Base-by-base conservation (phyloP, 2,797 vertebrate genomes). In the Poeciliopsis turneri region DNA sequence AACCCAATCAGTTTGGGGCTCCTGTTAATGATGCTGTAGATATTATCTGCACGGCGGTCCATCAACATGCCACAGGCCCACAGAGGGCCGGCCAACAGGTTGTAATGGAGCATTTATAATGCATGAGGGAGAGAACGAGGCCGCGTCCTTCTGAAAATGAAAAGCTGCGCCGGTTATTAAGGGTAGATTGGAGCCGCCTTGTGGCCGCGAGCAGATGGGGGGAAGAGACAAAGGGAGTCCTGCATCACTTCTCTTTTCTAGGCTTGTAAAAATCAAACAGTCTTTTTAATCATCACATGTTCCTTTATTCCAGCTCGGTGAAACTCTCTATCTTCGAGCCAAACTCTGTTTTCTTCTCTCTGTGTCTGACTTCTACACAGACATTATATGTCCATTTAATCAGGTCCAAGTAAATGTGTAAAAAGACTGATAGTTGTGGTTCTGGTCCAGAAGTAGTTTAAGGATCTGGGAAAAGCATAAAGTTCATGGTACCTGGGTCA, bases 51-150 rank as follows among this genome's bases (percentile, higher is more conserved):
- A 57, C 82, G 89, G 85, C 45, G 78, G 87, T 84, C 88, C 68
- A 71, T 87, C 84, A 86, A 72, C 83, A 69, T 75, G 82, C 84
- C 86, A 74, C 83, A 12, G 69, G 79, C 79, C 74, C 79, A 74
- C 81, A 1, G 82, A 86, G 87, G 41, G 78, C 80, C 15, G 76
- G 86, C 89, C 93, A 92, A 93, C 92, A 92, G 77, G 92, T 90
- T 79, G 85, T 91, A 88, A 89, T 91, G 86, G 80, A 15, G 74
- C 77, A 85, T 93, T 91, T 91, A 92, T 91, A 87, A 91, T 92
- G 87, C 84, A 89, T 84, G 87, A 86, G 68, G 39, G 79, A 74
- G 72, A 36, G 77, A 20, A 43, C 20, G 75, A 61, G 83, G 55
- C 78, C 28, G 0, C 25, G 47, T 83, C 70, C 61, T 45, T 87